Percentiles rank a stretch among this genome's conserved stretches.
These are phyloP conservation scores for Lacanobia wlatinum DNA, from an alignment of 2,888 invertebrate genomes.

Conservation along the genomic window DNA sequence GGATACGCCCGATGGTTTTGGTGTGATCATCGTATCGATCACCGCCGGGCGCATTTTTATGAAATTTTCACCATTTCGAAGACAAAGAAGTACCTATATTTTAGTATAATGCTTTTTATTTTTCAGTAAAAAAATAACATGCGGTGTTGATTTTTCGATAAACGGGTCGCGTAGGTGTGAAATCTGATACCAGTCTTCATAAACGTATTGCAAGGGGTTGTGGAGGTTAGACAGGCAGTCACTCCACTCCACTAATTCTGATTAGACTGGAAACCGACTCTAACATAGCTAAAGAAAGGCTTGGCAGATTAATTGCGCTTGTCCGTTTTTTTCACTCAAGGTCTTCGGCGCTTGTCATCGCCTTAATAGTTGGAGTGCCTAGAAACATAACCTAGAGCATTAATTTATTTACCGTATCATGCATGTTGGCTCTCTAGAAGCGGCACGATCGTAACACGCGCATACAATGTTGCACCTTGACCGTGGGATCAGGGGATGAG, in stretches of 20 bases:
- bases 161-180: no score
- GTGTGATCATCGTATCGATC: neutral
- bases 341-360: neutral
- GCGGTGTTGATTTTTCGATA: neutral
- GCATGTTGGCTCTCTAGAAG: conserved; percentile 16
- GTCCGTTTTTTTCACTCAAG: neutral
- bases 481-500: conserved; percentile 47
- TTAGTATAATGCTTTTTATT: neutral
- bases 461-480: conserved; percentile 51
- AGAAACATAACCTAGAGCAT: conserved; percentile 14
- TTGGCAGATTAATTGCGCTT: no score
- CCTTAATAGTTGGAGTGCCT: neutral
- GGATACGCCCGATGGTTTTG: neutral
- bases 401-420: conserved; percentile 18
- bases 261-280: no score
- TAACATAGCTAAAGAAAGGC: no score
- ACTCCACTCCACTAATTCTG: no score
- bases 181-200: no score
- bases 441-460: conserved; percentile 26
- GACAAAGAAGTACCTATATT: no score
- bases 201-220: no score
- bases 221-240: no score
- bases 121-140: neutral
- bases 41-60: no score
- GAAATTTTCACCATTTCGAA: no score